These are phyloP conservation scores for Tetramorium simillimum DNA, from an alignment of 1,140 invertebrate genomes.

Conservation along the genomic window DNA sequence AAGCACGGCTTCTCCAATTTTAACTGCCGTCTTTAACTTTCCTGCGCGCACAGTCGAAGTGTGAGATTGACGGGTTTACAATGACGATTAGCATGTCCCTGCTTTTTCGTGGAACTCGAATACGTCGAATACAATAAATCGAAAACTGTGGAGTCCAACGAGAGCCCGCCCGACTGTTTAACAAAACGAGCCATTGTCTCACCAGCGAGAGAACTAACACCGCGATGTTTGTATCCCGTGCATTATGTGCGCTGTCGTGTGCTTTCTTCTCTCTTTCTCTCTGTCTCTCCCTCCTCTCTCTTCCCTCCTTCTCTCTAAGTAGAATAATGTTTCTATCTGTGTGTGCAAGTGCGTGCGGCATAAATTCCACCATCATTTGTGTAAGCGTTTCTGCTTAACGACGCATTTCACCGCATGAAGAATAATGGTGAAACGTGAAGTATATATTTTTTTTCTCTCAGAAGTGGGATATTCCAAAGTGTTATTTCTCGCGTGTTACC, in stretches of 20 bases:
- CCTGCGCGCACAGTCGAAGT: not conserved
- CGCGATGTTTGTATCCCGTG: conserved; percentile 28
- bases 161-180: conserved; percentile 9
- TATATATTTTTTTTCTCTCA: conserved; percentile 20
- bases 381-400: conserved; percentile 46
- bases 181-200: conserved; percentile 39
- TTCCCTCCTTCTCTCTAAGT: not conserved
- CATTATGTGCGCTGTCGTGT: not conserved
- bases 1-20: not conserved
- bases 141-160: not conserved
- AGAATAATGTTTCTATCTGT: conserved; percentile 45
- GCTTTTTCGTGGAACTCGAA: not conserved
- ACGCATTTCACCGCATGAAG: conserved; percentile 1
- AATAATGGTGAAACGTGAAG: conserved; percentile 32
- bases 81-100: not conserved
- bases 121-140: conserved; percentile 5
- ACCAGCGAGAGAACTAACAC: not conserved
- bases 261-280: not conserved
- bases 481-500: not conserved
- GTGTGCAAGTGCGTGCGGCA: conserved; percentile 51
- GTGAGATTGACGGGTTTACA: not conserved
- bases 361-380: conserved; percentile 58
- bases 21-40: not conserved
- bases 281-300: not conserved
- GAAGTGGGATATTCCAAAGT: not conserved